phyloP scores from a whole-genome alignment of 2,113 vertebrate species.

The Channa maculata region DNA sequence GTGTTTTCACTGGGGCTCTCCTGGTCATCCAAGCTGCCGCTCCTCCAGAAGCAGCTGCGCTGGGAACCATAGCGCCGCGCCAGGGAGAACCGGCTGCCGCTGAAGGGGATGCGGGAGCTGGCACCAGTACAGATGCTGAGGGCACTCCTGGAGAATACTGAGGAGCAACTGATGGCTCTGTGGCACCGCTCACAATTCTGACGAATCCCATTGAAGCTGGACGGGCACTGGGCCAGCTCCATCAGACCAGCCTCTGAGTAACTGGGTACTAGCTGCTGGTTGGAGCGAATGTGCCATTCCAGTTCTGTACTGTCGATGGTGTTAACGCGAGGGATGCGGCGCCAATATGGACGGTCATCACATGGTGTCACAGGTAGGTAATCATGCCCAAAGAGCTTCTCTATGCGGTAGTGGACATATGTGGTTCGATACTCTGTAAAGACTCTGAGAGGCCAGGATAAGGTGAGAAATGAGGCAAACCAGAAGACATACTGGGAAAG shows the following conservation, averaged over 20 bases:
- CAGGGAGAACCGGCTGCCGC: slow-evolving; percentile 91
- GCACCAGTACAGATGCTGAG: slow-evolving; percentile 92
- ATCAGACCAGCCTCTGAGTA: slow-evolving; percentile 96
- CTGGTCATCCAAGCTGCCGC: slow-evolving; percentile 89
- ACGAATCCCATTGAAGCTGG: slow-evolving; percentile 84
- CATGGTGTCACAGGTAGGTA: slow-evolving; percentile 90
- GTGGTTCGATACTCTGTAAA: slow-evolving; percentile 94
- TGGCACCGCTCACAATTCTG: slow-evolving; percentile 96
- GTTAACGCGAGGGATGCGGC: slow-evolving; percentile 93
- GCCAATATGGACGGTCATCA: slow-evolving; percentile 90
- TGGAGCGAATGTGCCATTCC: slow-evolving; percentile 97
- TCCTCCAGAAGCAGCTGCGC: slow-evolving; percentile 92
- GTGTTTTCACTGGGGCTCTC: slow-evolving; percentile 94
- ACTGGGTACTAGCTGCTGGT: slow-evolving; percentile 97
- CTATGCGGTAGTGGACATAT: slow-evolving; percentile 93
- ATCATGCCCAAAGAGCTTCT: slow-evolving; percentile 96
- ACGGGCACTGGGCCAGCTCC: slow-evolving; percentile 90
- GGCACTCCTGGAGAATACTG: slow-evolving; percentile 96
- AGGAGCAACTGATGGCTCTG: slow-evolving; percentile 94
- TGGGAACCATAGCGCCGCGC: slow-evolving; percentile 91
- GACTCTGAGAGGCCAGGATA: slow-evolving; percentile 96
- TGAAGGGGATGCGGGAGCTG: slow-evolving; percentile 91
- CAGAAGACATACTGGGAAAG: slow-evolving; percentile 95
- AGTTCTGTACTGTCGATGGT: slow-evolving; percentile 96
- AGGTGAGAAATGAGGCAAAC: slow-evolving; percentile 91